Evolutionary conservation across 1,140 invertebrate species (phyloP).

Genomic region (Zaprionus vittiger): DNA sequence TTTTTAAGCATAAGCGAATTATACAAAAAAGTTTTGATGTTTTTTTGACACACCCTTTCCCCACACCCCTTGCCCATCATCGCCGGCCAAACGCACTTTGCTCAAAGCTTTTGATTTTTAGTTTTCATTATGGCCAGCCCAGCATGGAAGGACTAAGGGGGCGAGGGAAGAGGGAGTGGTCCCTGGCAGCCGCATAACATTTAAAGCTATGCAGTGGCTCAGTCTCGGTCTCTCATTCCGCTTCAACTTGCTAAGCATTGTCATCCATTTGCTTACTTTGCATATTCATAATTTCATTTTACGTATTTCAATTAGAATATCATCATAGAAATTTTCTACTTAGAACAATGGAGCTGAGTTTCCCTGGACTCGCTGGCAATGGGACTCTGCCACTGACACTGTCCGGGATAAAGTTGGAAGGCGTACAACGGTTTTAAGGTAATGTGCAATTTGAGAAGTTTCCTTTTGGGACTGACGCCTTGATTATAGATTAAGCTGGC

Average conservation of each 20-base stretch:
- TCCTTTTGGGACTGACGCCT: background rate
- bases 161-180: background rate
- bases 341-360: slow-evolving; percentile 65
- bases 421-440: slow-evolving; percentile 28
- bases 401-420: slow-evolving; percentile 15
- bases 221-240: slow-evolving; percentile 27
- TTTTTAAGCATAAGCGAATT: slow-evolving; percentile 81
- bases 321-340: slow-evolving; percentile 67
- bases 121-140: slow-evolving; percentile 68
- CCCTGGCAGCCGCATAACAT: slow-evolving; percentile 58
- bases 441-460: slow-evolving; percentile 24
- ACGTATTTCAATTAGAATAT: slow-evolving; percentile 83
- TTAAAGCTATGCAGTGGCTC: slow-evolving; percentile 67
- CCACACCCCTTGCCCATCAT: background rate
- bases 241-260: slow-evolving; percentile 76
- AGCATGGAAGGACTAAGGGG: background rate
- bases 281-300: slow-evolving; percentile 83
- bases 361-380: background rate
- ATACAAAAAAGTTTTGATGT: slow-evolving; percentile 81
- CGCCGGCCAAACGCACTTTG: slow-evolving; percentile 37
- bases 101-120: slow-evolving; percentile 71
- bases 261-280: slow-evolving; percentile 83
- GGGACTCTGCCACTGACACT: slow-evolving; percentile 7
- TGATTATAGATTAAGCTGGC: slow-evolving; percentile 9
- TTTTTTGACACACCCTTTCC: slow-evolving; percentile 35